A percentile compares a stretch with the other conserved stretches of the same genome.
phyloP scores from a whole-genome alignment of 2,888 invertebrate species.

The Sisyra nigra region DNA sequence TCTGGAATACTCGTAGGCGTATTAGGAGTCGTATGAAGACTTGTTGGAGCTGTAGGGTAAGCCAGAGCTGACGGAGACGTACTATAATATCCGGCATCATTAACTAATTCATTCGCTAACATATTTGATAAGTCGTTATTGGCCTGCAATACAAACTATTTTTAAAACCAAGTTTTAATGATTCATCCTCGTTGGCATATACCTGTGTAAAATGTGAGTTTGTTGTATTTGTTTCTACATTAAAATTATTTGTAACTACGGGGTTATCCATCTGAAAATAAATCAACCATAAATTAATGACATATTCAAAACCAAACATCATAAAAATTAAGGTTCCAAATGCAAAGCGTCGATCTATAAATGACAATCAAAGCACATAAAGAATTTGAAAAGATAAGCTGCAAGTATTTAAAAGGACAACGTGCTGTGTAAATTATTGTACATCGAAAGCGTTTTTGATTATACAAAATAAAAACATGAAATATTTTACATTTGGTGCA shows the following conservation, averaged over 20 bases:
- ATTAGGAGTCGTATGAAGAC: slow-evolving; percentile 39
- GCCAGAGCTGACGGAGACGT: slow-evolving; percentile 38
- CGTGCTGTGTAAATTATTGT: no score
- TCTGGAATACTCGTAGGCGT: slow-evolving; percentile 68
- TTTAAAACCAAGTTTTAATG: not conserved
- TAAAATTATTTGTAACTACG: slow-evolving; percentile 12
- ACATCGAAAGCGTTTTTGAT: no score
- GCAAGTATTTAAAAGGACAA: no score
- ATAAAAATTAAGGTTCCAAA: no score
- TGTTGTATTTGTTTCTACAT: slow-evolving; percentile 12
- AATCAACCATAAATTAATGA: not conserved
- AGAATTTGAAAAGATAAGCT: no score
- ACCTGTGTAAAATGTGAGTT: slow-evolving; percentile 14
- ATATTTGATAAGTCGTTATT: slow-evolving; percentile 7
- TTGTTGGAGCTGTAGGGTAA: slow-evolving; percentile 33
- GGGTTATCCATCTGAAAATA: slow-evolving; percentile 14
- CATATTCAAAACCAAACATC: no score
- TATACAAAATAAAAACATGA: no score
- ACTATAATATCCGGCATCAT: slow-evolving; percentile 27
- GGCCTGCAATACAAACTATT: slow-evolving; percentile 3
- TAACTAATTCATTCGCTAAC: slow-evolving; percentile 5
- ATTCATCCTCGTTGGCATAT: not conserved
- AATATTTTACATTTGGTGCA: no score
- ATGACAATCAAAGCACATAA: no score
- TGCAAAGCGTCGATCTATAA: no score